These are phyloP conservation scores for Therioaphis trifolii DNA, from an alignment of 2,888 invertebrate species.

Conservation along the genomic window DNA sequence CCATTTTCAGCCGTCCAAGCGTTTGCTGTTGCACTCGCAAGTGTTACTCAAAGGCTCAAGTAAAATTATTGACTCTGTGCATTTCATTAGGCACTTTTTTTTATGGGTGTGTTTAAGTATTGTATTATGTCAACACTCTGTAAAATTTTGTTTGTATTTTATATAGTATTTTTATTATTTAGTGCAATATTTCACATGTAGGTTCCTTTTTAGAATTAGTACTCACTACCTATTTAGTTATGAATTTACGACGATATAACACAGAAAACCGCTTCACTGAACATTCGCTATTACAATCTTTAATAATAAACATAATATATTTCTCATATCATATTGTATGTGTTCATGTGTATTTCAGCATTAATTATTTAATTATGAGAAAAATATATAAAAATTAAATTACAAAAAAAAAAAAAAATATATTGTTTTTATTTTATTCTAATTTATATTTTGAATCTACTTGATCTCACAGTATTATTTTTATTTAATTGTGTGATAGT, in stretches of 20 bases:
- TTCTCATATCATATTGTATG: slow-evolving; percentile 54
- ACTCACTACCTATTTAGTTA: slow-evolving; percentile 30
- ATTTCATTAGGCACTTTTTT: slow-evolving; percentile 39
- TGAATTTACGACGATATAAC: not conserved
- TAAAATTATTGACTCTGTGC: slow-evolving; percentile 69
- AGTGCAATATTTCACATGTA: slow-evolving; percentile 56
- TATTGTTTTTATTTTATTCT: too few relatives aligned
- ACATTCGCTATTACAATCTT: slow-evolving; percentile 47
- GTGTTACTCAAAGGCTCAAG: slow-evolving; percentile 94
- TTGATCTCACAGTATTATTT: too few relatives aligned
- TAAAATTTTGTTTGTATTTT: slow-evolving; percentile 37
- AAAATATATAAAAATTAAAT: slow-evolving; percentile 43
- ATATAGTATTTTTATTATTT: slow-evolving; percentile 44
- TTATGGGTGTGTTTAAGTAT: slow-evolving; percentile 22
- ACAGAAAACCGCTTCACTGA: slow-evolving; percentile 36
- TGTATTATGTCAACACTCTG: not conserved
- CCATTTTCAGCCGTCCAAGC: slow-evolving; percentile 98
- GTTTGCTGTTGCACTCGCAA: slow-evolving; percentile 96
- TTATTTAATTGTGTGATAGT: too few relatives aligned
- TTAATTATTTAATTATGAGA: slow-evolving; percentile 40
- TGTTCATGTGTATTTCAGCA: slow-evolving; percentile 61
- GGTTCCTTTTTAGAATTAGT: slow-evolving; percentile 52
- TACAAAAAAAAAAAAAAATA: not conserved
- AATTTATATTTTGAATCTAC: too few relatives aligned
- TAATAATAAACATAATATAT: slow-evolving; percentile 24